phyloP scores from a whole-genome alignment of 2,113 vertebrate genomes.

The Odontesthes bonariensis region DNA sequence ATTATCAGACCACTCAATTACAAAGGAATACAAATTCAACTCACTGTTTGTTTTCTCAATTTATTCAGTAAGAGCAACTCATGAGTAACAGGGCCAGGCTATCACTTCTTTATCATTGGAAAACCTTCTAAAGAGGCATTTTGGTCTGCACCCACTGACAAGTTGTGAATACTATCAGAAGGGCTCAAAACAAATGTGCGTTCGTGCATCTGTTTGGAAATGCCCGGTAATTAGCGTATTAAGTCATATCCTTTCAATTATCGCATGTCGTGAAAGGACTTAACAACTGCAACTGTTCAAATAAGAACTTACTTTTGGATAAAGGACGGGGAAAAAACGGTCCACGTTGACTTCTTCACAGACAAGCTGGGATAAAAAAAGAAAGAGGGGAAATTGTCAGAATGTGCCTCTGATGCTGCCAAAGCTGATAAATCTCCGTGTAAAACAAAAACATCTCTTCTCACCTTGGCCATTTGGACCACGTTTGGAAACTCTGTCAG shows the following conservation, averaged over 20 bases:
- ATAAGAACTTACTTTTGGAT: conserved; percentile 82
- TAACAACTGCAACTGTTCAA: background rate
- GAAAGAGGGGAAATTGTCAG: conserved; percentile 28
- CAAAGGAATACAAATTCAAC: no score
- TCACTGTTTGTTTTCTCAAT: no score
- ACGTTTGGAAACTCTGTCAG: conserved; percentile 97
- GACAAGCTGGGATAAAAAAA: conserved; percentile 85
- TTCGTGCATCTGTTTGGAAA: background rate
- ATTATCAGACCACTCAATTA: no score
- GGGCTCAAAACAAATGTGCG: background rate
- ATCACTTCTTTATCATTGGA: no score
- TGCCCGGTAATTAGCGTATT: background rate
- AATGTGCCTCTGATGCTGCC: background rate
- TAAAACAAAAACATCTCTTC: conserved; percentile 17
- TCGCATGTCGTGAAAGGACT: background rate
- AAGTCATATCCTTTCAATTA: background rate
- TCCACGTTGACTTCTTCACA: conserved; percentile 97
- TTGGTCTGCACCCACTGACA: background rate
- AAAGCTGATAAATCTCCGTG: background rate
- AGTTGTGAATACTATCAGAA: background rate
- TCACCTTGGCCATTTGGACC: conserved; percentile 98
- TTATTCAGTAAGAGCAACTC: no score
- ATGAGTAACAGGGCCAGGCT: no score
- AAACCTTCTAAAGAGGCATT: no score
- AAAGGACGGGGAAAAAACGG: conserved; percentile 94